A percentile compares a stretch with the other conserved stretches of the same genome.
Conservation (phyloP, 1,140 invertebrate genomes). For the Alviniconcha marisindica region DNA sequence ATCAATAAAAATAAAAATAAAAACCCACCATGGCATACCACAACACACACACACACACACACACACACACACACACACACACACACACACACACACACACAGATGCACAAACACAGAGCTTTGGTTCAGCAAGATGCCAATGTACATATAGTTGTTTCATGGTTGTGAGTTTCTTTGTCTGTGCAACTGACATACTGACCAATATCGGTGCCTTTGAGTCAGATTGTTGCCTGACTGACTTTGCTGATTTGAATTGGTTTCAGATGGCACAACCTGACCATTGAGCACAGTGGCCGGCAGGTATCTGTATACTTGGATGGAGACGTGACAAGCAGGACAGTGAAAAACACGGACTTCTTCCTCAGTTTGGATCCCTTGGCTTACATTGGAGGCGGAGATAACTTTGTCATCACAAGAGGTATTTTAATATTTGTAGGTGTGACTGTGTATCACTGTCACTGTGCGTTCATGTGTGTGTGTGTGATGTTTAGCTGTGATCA, state of each 20-base stretch:
- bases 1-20: no score
- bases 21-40: no score
- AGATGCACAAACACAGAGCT: neutral
- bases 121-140: no score
- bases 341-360: slow-evolving; percentile 85
- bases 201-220: no score
- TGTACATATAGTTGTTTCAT: no score
- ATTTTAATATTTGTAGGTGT: slow-evolving; percentile 12
- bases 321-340: slow-evolving; percentile 78
- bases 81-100: slow-evolving; percentile 24
- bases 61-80: slow-evolving; percentile 1
- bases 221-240: no score
- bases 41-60: neutral
- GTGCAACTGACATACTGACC: no score
- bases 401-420: slow-evolving; percentile 73
- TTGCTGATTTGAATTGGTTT: no score
- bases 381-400: slow-evolving; percentile 90
- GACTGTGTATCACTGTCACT: neutral
- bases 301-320: slow-evolving; percentile 84
- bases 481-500: no score
- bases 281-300: slow-evolving; percentile 85
- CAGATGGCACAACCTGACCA: slow-evolving; percentile 93
- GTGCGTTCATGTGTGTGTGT: neutral
- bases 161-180: no score
- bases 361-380: slow-evolving; percentile 95